These are phyloP conservation scores for Corythucha ciliata DNA, from an alignment of 2,888 invertebrate species.

Conservation along the genomic window DNA sequence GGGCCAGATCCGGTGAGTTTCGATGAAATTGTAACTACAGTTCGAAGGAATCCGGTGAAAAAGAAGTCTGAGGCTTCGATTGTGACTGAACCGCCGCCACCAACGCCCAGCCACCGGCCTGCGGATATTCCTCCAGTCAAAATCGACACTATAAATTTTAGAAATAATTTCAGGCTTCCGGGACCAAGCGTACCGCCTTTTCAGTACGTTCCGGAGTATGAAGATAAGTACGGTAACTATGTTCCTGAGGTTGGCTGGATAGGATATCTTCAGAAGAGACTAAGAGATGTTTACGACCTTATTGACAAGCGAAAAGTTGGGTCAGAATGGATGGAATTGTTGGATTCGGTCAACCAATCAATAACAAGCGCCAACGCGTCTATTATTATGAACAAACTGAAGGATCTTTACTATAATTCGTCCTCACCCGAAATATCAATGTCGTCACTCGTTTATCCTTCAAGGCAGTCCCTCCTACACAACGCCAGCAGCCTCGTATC, in stretches of 20 bases:
- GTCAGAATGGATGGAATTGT: conserved; percentile 37
- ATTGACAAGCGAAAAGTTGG: conserved; percentile 40
- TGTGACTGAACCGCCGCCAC: not conserved
- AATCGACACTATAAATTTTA: conserved; percentile 42
- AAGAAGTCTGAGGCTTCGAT: conserved; percentile 17
- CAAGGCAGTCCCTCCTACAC: conserved; percentile 33
- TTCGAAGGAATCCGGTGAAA: conserved; percentile 11
- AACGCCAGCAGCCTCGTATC: conserved; percentile 47
- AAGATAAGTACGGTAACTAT: conserved; percentile 10
- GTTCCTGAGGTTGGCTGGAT: conserved; percentile 41
- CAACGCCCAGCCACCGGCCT: not conserved
- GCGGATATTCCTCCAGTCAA: conserved; percentile 29
- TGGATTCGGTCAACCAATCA: conserved; percentile 48
- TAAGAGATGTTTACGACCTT: conserved; percentile 49
- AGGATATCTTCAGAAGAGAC: conserved; percentile 46
- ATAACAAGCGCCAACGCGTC: conserved; percentile 46
- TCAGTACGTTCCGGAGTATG: conserved; percentile 18
- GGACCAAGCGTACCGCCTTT: conserved; percentile 16
- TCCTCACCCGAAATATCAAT: conserved; percentile 38
- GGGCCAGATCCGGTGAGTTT: conserved; percentile 21
- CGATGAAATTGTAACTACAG: conserved; percentile 18
- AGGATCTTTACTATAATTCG: conserved; percentile 46
- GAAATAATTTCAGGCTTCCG: conserved; percentile 31
- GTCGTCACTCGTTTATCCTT: conserved; percentile 31
- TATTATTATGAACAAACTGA: conserved; percentile 46